These are phyloP conservation scores for Nyleta sp. DNA, from an alignment of 2,888 invertebrate species.

Conservation along the genomic window DNA sequence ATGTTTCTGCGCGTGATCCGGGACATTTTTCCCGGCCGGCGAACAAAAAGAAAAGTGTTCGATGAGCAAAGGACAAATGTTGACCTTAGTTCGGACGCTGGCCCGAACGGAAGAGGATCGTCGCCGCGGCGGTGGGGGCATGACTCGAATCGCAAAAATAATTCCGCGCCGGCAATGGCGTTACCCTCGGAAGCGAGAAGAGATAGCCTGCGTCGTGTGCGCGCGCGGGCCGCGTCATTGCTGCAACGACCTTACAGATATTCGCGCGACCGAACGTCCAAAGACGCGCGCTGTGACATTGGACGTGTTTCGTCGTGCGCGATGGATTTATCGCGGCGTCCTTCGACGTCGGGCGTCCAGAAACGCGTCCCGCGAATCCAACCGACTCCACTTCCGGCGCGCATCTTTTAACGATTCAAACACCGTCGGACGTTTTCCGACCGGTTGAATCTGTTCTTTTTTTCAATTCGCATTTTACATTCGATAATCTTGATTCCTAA, in stretches of 20 bases:
- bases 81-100: conserved; percentile 51
- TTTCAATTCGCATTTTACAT: too few species aligned
- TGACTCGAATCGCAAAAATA: conserved; percentile 61
- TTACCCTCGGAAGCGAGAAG: conserved; percentile 60
- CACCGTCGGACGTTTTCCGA: conserved; percentile 46
- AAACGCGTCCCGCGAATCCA: conserved; percentile 41
- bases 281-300: conserved; percentile 61
- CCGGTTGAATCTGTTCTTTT: too few species aligned
- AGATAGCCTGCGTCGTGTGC: conserved; percentile 41
- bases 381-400: conserved; percentile 54
- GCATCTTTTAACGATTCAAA: conserved; percentile 53
- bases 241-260: conserved; percentile 62
- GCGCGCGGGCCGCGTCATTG: conserved; percentile 50
- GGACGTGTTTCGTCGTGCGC: conserved; percentile 60
- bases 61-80: conserved; percentile 36
- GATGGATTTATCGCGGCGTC: conserved; percentile 65
- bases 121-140: conserved; percentile 47
- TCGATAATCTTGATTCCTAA: too few species aligned
- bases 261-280: conserved; percentile 57
- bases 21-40: conserved; percentile 5
- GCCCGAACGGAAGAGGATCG: conserved; percentile 58
- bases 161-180: conserved; percentile 53
- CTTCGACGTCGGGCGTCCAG: conserved; percentile 55
- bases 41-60: conserved; percentile 5
- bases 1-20: conserved; percentile 18